Base-by-base conservation (phyloP, 2,888 invertebrate genomes). In the Macaria liturata region DNA sequence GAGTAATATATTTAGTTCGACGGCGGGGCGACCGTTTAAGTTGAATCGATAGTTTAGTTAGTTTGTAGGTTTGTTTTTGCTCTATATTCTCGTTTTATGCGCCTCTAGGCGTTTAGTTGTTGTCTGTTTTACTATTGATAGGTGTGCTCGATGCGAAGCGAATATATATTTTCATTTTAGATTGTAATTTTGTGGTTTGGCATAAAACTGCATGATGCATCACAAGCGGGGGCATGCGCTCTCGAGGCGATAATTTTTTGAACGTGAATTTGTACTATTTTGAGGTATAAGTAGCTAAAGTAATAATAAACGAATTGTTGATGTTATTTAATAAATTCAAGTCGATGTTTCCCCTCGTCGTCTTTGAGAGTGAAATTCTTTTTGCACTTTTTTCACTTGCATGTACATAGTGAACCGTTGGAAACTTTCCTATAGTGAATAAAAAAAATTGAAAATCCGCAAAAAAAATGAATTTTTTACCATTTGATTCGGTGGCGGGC, bases 51-150 rank as follows among this genome's bases (percentile, higher is more conserved):
- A 55, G 37, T 59, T 59, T 54, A 62, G 63, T 62, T 86, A 81
- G 87, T 86, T 85, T 82, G 80, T 86, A 86, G 84, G 84, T 48
- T 82, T 77, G 82, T 85, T 86, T 78, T 83, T 78, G 70, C 71
- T 76, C 72, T 73, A 72, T 66, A 67, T 46, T 58, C 60, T 65
- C 59, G 64, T 63, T 67, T 63, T 59, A 55, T 54, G 45, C 66
- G 72, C 65, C 66, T 62, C 62, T 66, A 65, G 57, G 70, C 68
- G 78, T 81, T 76, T 78, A 66, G 79, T 79, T 83, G 82, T 83
- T 84, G 78, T 80, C 78, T 83, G 81, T 84, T 83, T 81, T 66
- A 20, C 56, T 68, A 66, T 61, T 68, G 62, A 59, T 66, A 63
- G 63, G 68, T 66, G 67, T 62, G 63, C 63, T 20, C 20, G 59